A percentile compares a stretch with the other conserved stretches of the same genome.
phyloP scores from a whole-genome alignment of 2,113 vertebrate genomes.

The Caretta caretta region DNA sequence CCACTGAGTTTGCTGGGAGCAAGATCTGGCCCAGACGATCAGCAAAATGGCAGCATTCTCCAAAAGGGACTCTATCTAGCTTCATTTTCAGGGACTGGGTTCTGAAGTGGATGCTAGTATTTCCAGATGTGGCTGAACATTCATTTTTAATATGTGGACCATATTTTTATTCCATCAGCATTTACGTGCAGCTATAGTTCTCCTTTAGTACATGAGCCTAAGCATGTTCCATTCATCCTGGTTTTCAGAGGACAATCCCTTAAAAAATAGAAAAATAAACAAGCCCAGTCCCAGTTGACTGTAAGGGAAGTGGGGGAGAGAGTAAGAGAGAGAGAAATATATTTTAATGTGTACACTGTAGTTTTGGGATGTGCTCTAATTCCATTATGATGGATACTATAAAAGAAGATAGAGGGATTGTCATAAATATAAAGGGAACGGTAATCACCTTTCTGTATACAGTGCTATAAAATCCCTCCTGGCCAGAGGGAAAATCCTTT shows the following conservation, averaged over 20 bases:
- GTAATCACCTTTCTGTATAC: no score
- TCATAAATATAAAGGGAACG: no score
- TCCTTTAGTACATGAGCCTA: not conserved
- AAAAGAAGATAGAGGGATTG: not conserved
- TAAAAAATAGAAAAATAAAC: not conserved
- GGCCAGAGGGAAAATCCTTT: no score
- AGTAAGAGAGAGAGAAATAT: not conserved
- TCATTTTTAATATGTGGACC: not conserved
- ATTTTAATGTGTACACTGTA: not conserved
- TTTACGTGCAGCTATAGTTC: not conserved
- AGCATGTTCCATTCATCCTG: not conserved
- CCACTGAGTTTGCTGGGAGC: not conserved
- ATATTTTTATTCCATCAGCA: not conserved
- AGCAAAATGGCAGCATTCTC: not conserved
- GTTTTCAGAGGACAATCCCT: not conserved
- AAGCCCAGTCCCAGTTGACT: not conserved
- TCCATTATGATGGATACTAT: not conserved
- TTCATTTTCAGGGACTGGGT: not conserved
- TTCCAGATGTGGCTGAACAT: constrained; percentile 11
- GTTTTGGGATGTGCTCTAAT: constrained; percentile 12
- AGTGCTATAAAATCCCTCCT: no score
- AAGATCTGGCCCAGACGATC: not conserved
- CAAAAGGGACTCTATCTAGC: not conserved
- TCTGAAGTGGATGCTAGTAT: not conserved
- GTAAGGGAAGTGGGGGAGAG: not conserved